Evolutionary conservation across 2,888 invertebrate genomes (phyloP), one percentile per base, ranked within the genome.

Genomic region (Amphimallon solstitiale): DNA sequence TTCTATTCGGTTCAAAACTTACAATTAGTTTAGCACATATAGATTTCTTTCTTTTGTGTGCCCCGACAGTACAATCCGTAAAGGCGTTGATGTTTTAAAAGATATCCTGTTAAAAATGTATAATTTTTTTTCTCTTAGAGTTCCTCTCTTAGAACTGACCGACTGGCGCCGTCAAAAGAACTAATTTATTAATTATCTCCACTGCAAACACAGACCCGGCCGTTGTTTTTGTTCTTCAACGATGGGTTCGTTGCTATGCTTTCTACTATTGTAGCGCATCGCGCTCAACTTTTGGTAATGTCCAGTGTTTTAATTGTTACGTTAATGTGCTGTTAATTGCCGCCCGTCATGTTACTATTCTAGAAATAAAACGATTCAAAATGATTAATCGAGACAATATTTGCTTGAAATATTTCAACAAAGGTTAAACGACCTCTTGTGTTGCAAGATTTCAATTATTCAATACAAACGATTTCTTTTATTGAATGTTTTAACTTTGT

Each of bases 81-180:
- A 79, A 82, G 81, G 82, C 82, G 82, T 82, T 82, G 82, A 82
- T 78, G 80, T 80, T 77, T 80, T 75, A 79, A 80, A 81, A 78
- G 80, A 80, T 74, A 74, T 79, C 80, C 81, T 79, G 81, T 82
- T 82, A 82, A 82, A 81, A 81, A 81, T 79, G 77, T 80, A 80
- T 81, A 79, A 78, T 78, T 80, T 81, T 77, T 81, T 76, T 66
- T 21, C 29, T 19, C 6, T 29, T 40, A 23, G 56, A 43, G 29
- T 56, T 71, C 71, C 67, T 75, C 67, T 75, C 76, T 79, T 78
- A 74, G 75, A 72, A 73, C 71, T 71, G 68, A 77, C 81, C 81
- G 81, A 78, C 79, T 79, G 81, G 81, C 81, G 81, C 81, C 82
- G 79, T 76, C 75, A 78, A 78, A 78, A 76, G 79, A 76, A 75